Base-by-base conservation (phyloP, 1,140 invertebrate species). In the Aphelenchoides fujianensis region DNA sequence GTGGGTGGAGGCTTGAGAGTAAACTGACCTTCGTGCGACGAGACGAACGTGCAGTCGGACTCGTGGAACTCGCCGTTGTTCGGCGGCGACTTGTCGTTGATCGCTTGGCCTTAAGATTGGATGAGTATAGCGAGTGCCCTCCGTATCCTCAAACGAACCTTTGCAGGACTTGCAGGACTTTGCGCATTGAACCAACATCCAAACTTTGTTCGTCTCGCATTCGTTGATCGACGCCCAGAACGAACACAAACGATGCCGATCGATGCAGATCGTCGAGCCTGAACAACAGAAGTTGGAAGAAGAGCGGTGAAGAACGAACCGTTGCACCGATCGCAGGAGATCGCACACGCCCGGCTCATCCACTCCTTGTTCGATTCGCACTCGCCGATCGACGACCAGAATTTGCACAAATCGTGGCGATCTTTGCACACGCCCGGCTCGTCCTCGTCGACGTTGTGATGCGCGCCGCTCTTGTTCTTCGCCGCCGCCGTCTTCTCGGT, bases 11-110 rank as follows among this genome's bases (percentile, higher is more conserved):
- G n/a, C n/a, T n/a, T n/a, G n/a, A n/a, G n/a, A n/a, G n/a, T n/a
- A n/a, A n/a, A n/a, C n/a, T n/a, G n/a, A n/a, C n/a, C n/a, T 74
- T 83, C 81, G 67, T 84, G 64, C 2, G 81, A 84, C 0, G 81
- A 79, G 12, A 78, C 69, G 63, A 83, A 83, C 27, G 81, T 83
- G 62, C 81, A 83, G 32, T 83, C 81, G 12, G 68, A 64, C 55
- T 83, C 75, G 27, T 64, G 35, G 48, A 83, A 83, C 63, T 75
- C 74, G 34, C 83, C 83, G 32, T 80, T 81, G 2, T 67, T 68
- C 28, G 76, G 77, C 7, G 73, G 71, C 7, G 70, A 67, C 30
- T 70, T 54, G 3, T 74, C 76, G 31, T 67, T 82, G 31, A 80
- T 71, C 16, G 59, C 36, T 53, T 67, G 74, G n/a, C 79, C 76